phyloP scores from a whole-genome alignment of 2,113 vertebrate genomes.

The Cololabis saira region DNA sequence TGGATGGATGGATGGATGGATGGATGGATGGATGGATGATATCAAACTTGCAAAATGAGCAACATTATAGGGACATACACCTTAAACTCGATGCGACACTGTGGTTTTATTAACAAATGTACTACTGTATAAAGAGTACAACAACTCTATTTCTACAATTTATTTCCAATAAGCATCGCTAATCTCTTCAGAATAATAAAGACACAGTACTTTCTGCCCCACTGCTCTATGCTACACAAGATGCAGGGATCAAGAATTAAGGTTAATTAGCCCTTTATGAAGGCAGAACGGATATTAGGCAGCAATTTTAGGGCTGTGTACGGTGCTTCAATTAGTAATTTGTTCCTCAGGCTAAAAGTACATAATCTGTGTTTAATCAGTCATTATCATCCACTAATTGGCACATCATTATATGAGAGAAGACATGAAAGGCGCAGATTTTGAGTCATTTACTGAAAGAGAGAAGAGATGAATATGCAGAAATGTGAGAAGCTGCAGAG shows the following conservation, averaged over 20 bases:
- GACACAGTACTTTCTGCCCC: conserved; percentile 9
- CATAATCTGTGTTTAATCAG: conserved; percentile 43
- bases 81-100: too few species aligned
- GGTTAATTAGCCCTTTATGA: conserved; percentile 54
- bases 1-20: too few species aligned
- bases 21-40: not conserved
- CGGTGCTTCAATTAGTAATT: conserved; percentile 41
- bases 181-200: conserved; percentile 41
- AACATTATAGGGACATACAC: too few species aligned
- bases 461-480: conserved; percentile 16
- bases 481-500: not conserved
- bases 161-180: conserved; percentile 35
- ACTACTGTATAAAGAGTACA: too few species aligned
- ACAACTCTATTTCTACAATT: too few species aligned
- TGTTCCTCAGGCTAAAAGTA: conserved; percentile 47
- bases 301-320: conserved; percentile 8
- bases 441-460: conserved; percentile 28
- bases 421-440: conserved; percentile 21
- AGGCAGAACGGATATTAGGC: conserved; percentile 38
- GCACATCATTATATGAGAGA: conserved; percentile 37
- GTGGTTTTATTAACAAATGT: too few species aligned
- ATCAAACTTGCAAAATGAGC: too few species aligned
- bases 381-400: conserved; percentile 53
- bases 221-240: conserved; percentile 13
- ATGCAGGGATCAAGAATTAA: conserved; percentile 48